phyloP scores from a whole-genome alignment of 2,888 invertebrate genomes.

The Rhamphomyia laevipes region DNA sequence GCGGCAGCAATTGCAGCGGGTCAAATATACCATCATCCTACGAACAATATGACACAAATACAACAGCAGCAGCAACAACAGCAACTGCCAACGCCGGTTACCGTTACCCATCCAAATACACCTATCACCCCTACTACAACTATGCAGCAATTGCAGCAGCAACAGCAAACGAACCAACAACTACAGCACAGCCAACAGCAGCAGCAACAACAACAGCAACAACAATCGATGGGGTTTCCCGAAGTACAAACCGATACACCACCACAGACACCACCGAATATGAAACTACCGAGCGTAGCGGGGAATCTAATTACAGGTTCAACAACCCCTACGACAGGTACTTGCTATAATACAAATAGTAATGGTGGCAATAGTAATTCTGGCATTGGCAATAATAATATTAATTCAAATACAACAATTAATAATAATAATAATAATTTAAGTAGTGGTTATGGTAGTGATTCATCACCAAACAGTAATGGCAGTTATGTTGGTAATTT shows the following conservation, averaged over 20 bases:
- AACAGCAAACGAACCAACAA: conserved; percentile 18
- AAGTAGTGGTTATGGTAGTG: conserved; percentile 15
- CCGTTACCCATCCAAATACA: conserved; percentile 29
- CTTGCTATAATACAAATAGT: conserved; percentile 36
- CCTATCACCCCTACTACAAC: conserved; percentile 31
- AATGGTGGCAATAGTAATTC: conserved; percentile 11
- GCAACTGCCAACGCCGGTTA: conserved; percentile 34
- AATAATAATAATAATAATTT: conserved; percentile 17
- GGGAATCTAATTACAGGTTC: conserved; percentile 56
- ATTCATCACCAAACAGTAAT: conserved; percentile 17
- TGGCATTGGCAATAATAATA: conserved; percentile 15
- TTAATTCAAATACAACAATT: conserved; percentile 19
- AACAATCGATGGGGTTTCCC: conserved; percentile 59
- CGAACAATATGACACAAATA: conserved; percentile 27
- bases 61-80: conserved; percentile 24
- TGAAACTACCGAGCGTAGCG: conserved; percentile 75
- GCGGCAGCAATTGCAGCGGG: conserved; percentile 25
- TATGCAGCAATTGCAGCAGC: conserved; percentile 20
- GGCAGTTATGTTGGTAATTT: conserved; percentile 20
- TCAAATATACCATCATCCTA: conserved; percentile 24
- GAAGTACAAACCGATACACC: conserved; percentile 81
- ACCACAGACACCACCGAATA: conserved; percentile 87
- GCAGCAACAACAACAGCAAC: conserved; percentile 27
- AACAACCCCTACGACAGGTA: conserved; percentile 43
- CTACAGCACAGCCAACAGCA: conserved; percentile 24